Conservation (phyloP, 1,140 invertebrate genomes). For the Formica selysi region DNA sequence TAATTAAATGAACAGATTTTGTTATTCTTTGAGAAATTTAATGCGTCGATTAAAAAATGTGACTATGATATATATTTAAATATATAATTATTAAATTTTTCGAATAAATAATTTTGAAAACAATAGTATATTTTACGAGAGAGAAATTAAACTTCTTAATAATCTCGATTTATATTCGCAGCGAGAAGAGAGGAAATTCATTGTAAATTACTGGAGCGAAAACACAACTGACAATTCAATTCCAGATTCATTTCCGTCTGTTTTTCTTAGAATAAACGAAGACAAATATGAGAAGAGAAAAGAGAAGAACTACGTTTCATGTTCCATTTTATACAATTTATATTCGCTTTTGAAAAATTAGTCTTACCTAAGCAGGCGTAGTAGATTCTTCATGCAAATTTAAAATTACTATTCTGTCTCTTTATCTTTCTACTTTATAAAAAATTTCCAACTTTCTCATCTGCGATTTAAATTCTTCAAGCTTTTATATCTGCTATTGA, state of each 20-base stretch:
- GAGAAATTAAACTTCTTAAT: not conserved
- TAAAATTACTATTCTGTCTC: not conserved
- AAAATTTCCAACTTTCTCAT: not conserved
- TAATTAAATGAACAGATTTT: not conserved
- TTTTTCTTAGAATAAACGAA: not conserved
- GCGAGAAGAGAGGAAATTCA: not conserved
- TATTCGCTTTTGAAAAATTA: slow-evolving; percentile 53
- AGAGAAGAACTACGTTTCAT: not conserved
- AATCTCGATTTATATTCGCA: too few relatives aligned
- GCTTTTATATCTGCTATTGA: not conserved
- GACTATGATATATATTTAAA: not conserved
- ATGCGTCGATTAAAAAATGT: not conserved
- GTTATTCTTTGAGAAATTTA: not conserved
- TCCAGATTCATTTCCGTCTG: not conserved
- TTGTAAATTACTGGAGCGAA: slow-evolving; percentile 21
- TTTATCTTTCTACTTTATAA: slow-evolving; percentile 25
- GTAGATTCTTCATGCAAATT: not conserved
- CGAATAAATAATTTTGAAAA: not conserved
- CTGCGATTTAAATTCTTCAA: not conserved
- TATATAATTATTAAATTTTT: not conserved
- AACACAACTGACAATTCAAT: slow-evolving; percentile 41
- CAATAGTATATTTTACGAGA: not conserved
- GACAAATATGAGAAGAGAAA: not conserved
- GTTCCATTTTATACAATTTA: slow-evolving; percentile 72
- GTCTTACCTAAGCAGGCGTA: slow-evolving; percentile 12